Evolutionary conservation across 2,113 vertebrate species (phyloP).

Genomic region (Campylomormyrus tamandua): DNA sequence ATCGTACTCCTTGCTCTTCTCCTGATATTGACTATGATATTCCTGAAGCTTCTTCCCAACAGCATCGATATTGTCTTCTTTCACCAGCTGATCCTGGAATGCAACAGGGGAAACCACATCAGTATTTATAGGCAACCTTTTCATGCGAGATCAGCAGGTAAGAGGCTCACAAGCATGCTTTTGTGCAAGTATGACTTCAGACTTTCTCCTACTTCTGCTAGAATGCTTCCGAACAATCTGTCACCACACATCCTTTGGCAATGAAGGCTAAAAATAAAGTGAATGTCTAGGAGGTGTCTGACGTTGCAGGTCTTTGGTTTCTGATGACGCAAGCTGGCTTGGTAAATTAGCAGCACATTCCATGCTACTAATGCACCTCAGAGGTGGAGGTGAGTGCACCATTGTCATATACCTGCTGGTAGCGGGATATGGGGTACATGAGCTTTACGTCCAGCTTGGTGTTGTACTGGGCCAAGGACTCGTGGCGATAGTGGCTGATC

Average conservation of each 20-base stretch:
- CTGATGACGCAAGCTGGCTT: constrained; percentile 28
- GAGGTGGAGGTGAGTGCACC: constrained; percentile 11
- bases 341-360: constrained; percentile 36
- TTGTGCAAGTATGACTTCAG: neutral
- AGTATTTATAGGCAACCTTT: neutral
- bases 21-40: constrained; percentile 89
- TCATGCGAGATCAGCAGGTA: neutral
- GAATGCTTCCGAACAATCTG: constrained; percentile 18
- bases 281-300: constrained; percentile 38
- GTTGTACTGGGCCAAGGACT: constrained; percentile 94
- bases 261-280: constrained; percentile 33
- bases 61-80: constrained; percentile 93
- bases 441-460: constrained; percentile 91
- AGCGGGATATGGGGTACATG: constrained; percentile 85
- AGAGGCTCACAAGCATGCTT: neutral
- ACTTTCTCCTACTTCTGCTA: constrained; percentile 29
- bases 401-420: constrained; percentile 75
- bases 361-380: constrained; percentile 40
- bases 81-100: constrained; percentile 85
- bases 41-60: constrained; percentile 95
- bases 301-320: constrained; percentile 37
- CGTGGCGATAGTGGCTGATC: constrained; percentile 88
- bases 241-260: constrained; percentile 35
- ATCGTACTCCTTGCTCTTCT: constrained; percentile 94
- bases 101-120: neutral